These are phyloP conservation scores for Sarcophaga carnaria DNA, from an alignment of 2,888 invertebrate species.

Conservation along the genomic window DNA sequence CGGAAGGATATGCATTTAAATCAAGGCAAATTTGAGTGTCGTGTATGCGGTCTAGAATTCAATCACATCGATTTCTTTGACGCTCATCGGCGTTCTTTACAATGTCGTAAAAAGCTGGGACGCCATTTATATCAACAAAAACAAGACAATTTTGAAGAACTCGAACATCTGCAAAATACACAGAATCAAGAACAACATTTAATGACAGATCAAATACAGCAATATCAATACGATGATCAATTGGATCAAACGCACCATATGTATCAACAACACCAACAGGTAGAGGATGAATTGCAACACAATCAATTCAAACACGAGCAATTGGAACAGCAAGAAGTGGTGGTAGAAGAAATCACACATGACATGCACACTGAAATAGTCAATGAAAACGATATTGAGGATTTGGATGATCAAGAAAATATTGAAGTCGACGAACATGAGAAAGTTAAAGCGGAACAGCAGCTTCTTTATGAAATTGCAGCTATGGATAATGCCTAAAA, in stretches of 20 bases:
- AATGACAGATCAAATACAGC: slow-evolving; percentile 20
- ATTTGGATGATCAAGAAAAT: slow-evolving; percentile 59
- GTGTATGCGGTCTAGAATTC: slow-evolving; percentile 66
- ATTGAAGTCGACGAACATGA: slow-evolving; percentile 65
- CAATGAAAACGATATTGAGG: slow-evolving; percentile 51
- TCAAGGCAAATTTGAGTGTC: slow-evolving; percentile 65
- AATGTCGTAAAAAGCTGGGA: slow-evolving; percentile 64
- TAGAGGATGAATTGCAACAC: slow-evolving; percentile 18
- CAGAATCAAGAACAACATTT: slow-evolving; percentile 38
- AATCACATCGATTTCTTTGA: slow-evolving; percentile 67
- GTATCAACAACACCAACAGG: slow-evolving; percentile 48
- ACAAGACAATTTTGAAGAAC: slow-evolving; percentile 45
- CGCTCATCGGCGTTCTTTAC: slow-evolving; percentile 66
- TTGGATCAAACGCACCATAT: slow-evolving; percentile 24
- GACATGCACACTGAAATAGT: slow-evolving; percentile 65
- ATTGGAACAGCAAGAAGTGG: slow-evolving; percentile 63
- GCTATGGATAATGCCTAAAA: slow-evolving; percentile 65
- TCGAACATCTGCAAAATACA: slow-evolving; percentile 29
- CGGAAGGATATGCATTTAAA: slow-evolving; percentile 67
- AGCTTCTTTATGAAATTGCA: slow-evolving; percentile 64
- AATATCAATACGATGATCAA: slow-evolving; percentile 56
- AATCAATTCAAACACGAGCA: slow-evolving; percentile 61
- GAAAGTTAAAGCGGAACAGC: slow-evolving; percentile 65
- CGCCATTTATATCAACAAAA: slow-evolving; percentile 64
- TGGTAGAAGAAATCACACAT: slow-evolving; percentile 64